Conservation (phyloP, 2,888 invertebrate species). For the Trypoxylon attenuatum region DNA sequence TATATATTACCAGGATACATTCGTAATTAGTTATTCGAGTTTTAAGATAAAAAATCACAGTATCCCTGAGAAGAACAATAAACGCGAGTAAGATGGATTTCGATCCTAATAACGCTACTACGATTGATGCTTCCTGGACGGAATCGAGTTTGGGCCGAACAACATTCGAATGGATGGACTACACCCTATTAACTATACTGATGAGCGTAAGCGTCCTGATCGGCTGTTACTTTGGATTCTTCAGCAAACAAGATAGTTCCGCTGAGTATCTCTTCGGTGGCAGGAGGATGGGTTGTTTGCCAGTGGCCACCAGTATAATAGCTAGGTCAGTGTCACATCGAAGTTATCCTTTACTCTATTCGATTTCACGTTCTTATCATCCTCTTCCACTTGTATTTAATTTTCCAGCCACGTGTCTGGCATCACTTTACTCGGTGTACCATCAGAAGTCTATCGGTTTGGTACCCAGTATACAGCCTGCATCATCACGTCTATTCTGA, state of each 20-base stretch:
- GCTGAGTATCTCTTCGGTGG: constrained; percentile 84
- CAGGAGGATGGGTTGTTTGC: constrained; percentile 83
- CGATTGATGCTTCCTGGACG: not conserved
- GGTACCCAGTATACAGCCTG: constrained; percentile 80
- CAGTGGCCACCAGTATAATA: constrained; percentile 83
- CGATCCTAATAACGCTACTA: no score
- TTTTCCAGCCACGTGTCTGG: constrained; percentile 81
- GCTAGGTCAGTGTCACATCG: constrained; percentile 77
- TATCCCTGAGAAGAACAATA: no score
- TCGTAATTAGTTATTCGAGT: no score
- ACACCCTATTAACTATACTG: constrained; percentile 76
- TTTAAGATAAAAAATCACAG: no score
- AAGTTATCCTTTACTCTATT: not conserved
- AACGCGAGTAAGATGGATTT: no score
- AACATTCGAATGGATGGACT: constrained; percentile 69
- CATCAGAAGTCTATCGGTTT: constrained; percentile 83
- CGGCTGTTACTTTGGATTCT: constrained; percentile 80
- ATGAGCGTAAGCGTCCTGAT: constrained; percentile 77
- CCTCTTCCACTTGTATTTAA: no score
- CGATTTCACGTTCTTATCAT: no score
- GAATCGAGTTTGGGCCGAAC: not conserved
- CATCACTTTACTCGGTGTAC: constrained; percentile 83
- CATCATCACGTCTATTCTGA: constrained; percentile 70
- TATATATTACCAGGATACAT: no score
- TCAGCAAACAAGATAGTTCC: constrained; percentile 78